Evolutionary conservation across 2,888 invertebrate genomes (phyloP).

Genomic region (Dolichomitus sp.): DNA sequence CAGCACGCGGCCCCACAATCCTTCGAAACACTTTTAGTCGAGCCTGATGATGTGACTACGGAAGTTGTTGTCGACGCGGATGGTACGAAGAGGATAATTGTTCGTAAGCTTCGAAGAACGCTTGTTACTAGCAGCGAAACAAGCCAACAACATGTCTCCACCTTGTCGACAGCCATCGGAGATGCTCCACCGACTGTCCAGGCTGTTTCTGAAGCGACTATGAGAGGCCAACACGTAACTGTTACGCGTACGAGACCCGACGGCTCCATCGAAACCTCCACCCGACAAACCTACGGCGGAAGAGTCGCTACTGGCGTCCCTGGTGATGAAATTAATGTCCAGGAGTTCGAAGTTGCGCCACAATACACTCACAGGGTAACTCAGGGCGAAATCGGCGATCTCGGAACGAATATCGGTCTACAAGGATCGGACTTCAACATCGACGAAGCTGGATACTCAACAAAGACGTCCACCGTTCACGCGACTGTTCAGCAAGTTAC

Average conservation of each 20-base stretch:
- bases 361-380: slow-evolving; percentile 88
- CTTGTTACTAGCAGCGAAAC: slow-evolving; percentile 89
- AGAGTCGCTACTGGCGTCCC: slow-evolving; percentile 89
- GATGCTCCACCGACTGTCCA: slow-evolving; percentile 89
- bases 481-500: slow-evolving; percentile 95
- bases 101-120: slow-evolving; percentile 91
- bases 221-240: slow-evolving; percentile 90
- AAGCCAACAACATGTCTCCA: slow-evolving; percentile 88
- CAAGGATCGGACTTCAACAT: slow-evolving; percentile 67
- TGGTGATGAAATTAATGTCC: slow-evolving; percentile 89
- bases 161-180: slow-evolving; percentile 87
- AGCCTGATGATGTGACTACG: slow-evolving; percentile 94
- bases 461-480: slow-evolving; percentile 91
- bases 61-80: slow-evolving; percentile 93
- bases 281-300: slow-evolving; percentile 90
- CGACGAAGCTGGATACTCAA: slow-evolving; percentile 82
- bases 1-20: slow-evolving; percentile 91
- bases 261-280: slow-evolving; percentile 89
- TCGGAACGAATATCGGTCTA: slow-evolving; percentile 79
- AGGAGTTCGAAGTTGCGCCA: slow-evolving; percentile 90
- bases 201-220: slow-evolving; percentile 90
- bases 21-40: slow-evolving; percentile 93
- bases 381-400: slow-evolving; percentile 88
- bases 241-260: slow-evolving; percentile 88
- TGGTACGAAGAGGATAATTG: slow-evolving; percentile 93